phyloP scores from a whole-genome alignment of 2,888 invertebrate genomes.

The Mythimna loreyi region DNA sequence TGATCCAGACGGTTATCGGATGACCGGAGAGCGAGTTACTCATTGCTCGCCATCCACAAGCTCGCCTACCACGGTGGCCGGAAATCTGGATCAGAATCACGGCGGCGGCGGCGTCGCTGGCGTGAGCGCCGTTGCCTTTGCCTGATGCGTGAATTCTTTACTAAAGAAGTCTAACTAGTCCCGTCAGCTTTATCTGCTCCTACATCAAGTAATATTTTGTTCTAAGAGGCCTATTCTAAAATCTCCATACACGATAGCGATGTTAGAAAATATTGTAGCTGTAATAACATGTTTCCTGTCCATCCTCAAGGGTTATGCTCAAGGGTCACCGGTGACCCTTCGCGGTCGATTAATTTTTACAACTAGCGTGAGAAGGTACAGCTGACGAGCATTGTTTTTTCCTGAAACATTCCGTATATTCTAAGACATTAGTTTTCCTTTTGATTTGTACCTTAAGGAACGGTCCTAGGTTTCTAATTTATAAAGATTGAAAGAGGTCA shows the following conservation, averaged over 20 bases:
- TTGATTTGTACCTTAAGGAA: conserved; percentile 17
- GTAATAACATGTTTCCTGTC: conserved; percentile 30
- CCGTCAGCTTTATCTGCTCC: too few relatives aligned
- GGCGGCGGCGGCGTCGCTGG: too few relatives aligned
- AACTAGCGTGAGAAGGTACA: conserved; percentile 59
- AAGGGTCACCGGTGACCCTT: conserved; percentile 57
- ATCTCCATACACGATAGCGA: background rate
- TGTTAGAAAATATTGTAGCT: conserved; percentile 3
- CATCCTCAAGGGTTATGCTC: conserved; percentile 42
- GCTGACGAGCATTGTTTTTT: conserved; percentile 44
- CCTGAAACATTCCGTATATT: conserved; percentile 16
- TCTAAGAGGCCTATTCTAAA: background rate
- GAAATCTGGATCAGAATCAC: too few relatives aligned
- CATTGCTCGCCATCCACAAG: too few relatives aligned
- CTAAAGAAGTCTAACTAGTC: too few relatives aligned
- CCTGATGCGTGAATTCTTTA: too few relatives aligned
- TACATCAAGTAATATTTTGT: background rate
- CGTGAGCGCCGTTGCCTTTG: too few relatives aligned
- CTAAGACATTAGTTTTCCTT: conserved; percentile 34
- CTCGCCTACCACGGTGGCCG: too few relatives aligned
- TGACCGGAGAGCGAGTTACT: too few relatives aligned
- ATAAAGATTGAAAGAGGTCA: background rate
- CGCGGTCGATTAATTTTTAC: conserved; percentile 63
- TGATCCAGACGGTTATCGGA: too few relatives aligned
- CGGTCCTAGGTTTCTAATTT: conserved; percentile 6